Evolutionary conservation across 2,797 vertebrate species (phyloP).

Genomic region (Spea hammondii): DNA sequence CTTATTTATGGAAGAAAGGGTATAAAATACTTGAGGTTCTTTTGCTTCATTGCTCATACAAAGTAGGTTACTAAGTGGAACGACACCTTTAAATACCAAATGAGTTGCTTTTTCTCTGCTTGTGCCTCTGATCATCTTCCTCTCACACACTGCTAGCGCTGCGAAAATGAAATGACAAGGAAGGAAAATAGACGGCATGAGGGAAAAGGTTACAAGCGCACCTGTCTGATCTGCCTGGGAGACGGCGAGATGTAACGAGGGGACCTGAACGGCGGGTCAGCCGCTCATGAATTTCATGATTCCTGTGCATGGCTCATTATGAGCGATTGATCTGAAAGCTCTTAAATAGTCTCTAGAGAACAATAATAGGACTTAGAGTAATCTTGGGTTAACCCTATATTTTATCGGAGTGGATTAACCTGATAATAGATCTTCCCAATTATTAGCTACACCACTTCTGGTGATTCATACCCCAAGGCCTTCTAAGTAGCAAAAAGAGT

Average conservation of each 20-base stretch:
- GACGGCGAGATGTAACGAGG: slow-evolving; percentile 51
- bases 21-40: slow-evolving; percentile 17
- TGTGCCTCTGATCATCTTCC: slow-evolving; percentile 47
- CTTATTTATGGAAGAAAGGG: background rate
- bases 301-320: slow-evolving; percentile 50
- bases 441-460: background rate
- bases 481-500: too few relatives aligned
- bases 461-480: background rate
- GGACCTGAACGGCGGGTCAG: slow-evolving; percentile 52
- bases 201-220: slow-evolving; percentile 52
- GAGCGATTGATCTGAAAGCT: slow-evolving; percentile 52
- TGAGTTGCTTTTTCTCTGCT: slow-evolving; percentile 43
- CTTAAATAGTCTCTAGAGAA: slow-evolving; percentile 49
- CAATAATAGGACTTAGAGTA: slow-evolving; percentile 46
- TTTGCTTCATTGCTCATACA: slow-evolving; percentile 17
- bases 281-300: slow-evolving; percentile 53
- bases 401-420: slow-evolving; percentile 8
- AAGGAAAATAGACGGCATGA: slow-evolving; percentile 52
- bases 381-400: slow-evolving; percentile 31
- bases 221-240: slow-evolving; percentile 53
- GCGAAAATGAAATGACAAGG: slow-evolving; percentile 52
- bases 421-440: slow-evolving; percentile 2
- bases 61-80: slow-evolving; percentile 27
- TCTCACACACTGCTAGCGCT: slow-evolving; percentile 50
- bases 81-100: slow-evolving; percentile 52